These are phyloP conservation scores for Steinernema carpocapsae DNA, from an alignment of 2,888 invertebrate species.

Conservation along the genomic window DNA sequence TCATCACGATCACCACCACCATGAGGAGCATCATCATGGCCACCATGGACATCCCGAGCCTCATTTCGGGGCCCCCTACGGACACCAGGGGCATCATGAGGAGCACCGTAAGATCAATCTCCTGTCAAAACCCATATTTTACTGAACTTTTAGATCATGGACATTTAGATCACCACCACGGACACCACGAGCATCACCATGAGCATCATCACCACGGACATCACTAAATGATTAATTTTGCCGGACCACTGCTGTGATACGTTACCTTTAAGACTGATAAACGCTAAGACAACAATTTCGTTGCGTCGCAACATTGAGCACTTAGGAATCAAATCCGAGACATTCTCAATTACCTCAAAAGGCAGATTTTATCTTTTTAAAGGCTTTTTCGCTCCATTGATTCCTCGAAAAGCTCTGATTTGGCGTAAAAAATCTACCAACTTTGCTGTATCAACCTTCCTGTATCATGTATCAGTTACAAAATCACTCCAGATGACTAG, in stretches of 20 bases:
- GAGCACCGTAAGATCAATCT: neutral
- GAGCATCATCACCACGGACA: constrained; percentile 1
- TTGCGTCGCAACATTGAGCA: too few species aligned
- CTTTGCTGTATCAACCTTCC: too few species aligned
- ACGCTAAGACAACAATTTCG: neutral
- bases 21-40: neutral
- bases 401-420: too few species aligned
- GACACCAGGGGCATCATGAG: constrained; percentile 14
- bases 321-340: too few species aligned
- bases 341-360: neutral
- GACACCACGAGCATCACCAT: constrained; percentile 23
- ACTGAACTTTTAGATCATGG: constrained; percentile 7
- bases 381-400: too few species aligned
- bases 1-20: too few species aligned
- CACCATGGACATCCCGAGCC: constrained; percentile 25
- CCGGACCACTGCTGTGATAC: neutral
- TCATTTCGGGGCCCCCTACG: constrained; percentile 15
- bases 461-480: too few species aligned
- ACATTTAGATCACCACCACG: neutral
- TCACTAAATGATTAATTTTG: neutral
- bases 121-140: neutral
- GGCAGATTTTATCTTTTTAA: neutral
- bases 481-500: too few species aligned
- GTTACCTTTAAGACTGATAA: neutral
- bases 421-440: too few species aligned